phyloP scores from a whole-genome alignment of 2,113 vertebrate genomes.

The Limnothrissa miodon region DNA sequence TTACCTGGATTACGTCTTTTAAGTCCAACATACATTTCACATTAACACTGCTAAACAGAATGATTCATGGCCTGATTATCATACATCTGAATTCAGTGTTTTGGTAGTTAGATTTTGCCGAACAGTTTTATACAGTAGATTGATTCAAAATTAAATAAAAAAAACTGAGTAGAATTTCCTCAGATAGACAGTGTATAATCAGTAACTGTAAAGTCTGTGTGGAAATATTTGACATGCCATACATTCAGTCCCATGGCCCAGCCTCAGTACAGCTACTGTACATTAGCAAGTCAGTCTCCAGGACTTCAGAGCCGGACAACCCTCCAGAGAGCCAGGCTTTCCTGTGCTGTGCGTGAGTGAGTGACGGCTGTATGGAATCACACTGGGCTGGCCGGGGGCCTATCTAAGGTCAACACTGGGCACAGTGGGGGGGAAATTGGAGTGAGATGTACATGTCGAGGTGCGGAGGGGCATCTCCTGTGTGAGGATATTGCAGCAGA shows the following conservation, averaged over 20 bases:
- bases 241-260: background rate
- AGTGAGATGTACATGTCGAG: background rate
- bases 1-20: background rate
- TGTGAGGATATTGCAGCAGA: background rate
- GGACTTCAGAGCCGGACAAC: background rate
- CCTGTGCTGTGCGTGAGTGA: background rate
- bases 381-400: background rate
- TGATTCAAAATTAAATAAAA: too few species aligned
- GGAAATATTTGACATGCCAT: background rate
- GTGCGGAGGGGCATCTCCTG: constrained; percentile 3
- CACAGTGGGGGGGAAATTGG: background rate
- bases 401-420: background rate
- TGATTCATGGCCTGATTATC: too few species aligned
- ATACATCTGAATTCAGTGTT: too few species aligned
- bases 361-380: background rate
- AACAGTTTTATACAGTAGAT: too few species aligned
- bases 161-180: background rate
- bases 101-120: too few species aligned
- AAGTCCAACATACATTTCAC: too few species aligned
- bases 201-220: background rate
- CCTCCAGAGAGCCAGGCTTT: background rate
- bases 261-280: background rate
- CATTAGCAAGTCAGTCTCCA: background rate
- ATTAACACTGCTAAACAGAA: too few species aligned
- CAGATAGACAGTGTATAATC: constrained; percentile 2